phyloP scores from a whole-genome alignment of 2,113 vertebrate species.

The Thamnaconus septentrionalis region DNA sequence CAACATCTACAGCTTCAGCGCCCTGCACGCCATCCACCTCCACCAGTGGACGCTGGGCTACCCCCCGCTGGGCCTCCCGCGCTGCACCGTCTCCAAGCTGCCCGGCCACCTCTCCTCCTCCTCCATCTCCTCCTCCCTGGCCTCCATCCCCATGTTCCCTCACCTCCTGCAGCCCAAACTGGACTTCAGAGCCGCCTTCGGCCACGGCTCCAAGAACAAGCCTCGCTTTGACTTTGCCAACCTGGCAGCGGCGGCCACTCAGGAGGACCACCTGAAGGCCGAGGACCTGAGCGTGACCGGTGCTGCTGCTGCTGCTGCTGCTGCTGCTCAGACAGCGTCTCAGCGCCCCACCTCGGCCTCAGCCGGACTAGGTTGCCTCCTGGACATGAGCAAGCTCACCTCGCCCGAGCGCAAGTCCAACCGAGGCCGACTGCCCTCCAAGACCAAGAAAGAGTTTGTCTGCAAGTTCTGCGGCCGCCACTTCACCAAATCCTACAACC shows the following conservation, averaged over 20 bases:
- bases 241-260: conserved; percentile 91
- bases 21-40: conserved; percentile 92
- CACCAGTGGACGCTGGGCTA: conserved; percentile 98
- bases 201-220: conserved; percentile 82
- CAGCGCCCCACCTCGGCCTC: conserved; percentile 67
- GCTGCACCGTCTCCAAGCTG: conserved; percentile 90
- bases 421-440: conserved; percentile 90
- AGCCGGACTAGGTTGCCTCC: conserved; percentile 80
- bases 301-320: conserved; percentile 2
- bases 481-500: conserved; percentile 99
- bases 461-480: conserved; percentile 99
- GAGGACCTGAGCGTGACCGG: conserved; percentile 81
- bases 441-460: conserved; percentile 99
- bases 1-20: conserved; percentile 93
- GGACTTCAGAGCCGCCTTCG: conserved; percentile 59
- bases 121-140: conserved; percentile 67
- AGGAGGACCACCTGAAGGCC: conserved; percentile 90
- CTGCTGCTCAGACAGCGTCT: conserved; percentile 27
- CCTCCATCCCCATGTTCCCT: conserved; percentile 89
- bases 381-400: conserved; percentile 90
- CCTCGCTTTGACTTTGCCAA: conserved; percentile 98
- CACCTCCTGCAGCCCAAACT: conserved; percentile 87
- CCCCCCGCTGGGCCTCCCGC: conserved; percentile 86
- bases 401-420: conserved; percentile 93
- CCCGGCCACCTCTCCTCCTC: conserved; percentile 80